These are phyloP conservation scores for Lepeophtheirus salmonis DNA, from an alignment of 1,140 invertebrate species.

Conservation along the genomic window DNA sequence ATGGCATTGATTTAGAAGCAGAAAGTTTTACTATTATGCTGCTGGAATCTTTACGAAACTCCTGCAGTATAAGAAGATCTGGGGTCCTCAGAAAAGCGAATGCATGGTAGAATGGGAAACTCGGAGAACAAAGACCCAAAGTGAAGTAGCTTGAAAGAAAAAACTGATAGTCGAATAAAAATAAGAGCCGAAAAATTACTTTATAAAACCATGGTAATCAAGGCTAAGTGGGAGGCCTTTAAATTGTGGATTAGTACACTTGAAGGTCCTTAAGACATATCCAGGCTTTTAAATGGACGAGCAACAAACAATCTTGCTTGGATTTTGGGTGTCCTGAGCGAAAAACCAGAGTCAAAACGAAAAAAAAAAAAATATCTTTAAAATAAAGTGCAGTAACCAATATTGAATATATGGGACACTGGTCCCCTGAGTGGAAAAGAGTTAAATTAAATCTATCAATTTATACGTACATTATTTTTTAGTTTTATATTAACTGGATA, in stretches of 20 bases:
- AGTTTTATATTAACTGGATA: too few relatives aligned
- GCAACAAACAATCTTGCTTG: too few relatives aligned
- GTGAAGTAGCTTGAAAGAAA: background rate
- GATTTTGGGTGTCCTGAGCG: too few relatives aligned
- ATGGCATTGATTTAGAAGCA: background rate
- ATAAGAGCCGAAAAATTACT: background rate
- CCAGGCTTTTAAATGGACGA: background rate
- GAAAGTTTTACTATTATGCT: background rate
- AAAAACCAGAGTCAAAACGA: too few relatives aligned
- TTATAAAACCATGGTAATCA: background rate
- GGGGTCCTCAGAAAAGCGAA: background rate
- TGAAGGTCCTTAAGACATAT: background rate
- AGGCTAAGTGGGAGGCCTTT: background rate
- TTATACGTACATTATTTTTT: too few relatives aligned
- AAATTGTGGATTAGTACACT: background rate
- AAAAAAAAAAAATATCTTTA: too few relatives aligned
- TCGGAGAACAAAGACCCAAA: background rate
- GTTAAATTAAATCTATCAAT: too few relatives aligned
- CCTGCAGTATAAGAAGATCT: background rate
- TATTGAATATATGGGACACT: too few relatives aligned
- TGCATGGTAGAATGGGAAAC: background rate
- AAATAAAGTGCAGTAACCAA: too few relatives aligned
- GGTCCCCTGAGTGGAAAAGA: too few relatives aligned
- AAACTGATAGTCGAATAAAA: background rate
- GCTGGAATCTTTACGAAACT: background rate